These are phyloP conservation scores for Chironomus tentans DNA, from an alignment of 2,888 invertebrate genomes.

Conservation along the genomic window DNA sequence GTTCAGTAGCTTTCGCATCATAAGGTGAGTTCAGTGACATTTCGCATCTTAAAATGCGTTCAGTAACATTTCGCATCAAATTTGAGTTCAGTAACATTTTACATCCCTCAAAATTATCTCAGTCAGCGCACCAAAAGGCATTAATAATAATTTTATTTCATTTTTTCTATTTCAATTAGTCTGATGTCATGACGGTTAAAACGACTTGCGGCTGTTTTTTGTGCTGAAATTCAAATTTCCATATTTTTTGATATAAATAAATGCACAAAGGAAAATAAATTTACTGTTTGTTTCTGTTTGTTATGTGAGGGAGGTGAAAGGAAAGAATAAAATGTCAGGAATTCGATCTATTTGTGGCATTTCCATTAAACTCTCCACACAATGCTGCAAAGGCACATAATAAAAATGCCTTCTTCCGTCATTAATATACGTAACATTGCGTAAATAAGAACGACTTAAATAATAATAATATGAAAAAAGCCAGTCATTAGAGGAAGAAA, in stretches of 20 bases:
- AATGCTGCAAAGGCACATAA: slow-evolving; percentile 4
- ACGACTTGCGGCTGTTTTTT: no score
- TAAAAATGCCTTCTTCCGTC: slow-evolving; percentile 14
- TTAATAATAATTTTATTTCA: not conserved
- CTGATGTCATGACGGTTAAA: slow-evolving; percentile 6
- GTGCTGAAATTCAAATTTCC: no score
- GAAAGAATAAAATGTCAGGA: not conserved
- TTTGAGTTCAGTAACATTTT: not conserved
- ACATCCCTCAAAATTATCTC: no score
- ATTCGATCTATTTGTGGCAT: slow-evolving; percentile 1
- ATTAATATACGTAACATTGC: not conserved
- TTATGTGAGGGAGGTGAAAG: not conserved
- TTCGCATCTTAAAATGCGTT: not conserved
- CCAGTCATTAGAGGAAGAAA: not conserved
- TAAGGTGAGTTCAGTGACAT: no score
- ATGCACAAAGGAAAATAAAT: no score
- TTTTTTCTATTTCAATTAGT: slow-evolving; percentile 3
- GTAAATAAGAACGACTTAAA: not conserved
- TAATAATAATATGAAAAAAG: not conserved
- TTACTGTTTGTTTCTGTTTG: no score
- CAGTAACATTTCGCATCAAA: not conserved
- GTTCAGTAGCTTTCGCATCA: no score
- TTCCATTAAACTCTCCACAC: not conserved
- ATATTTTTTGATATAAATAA: no score
- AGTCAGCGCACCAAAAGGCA: no score